Evolutionary conservation across 2,888 invertebrate genomes (phyloP).

Genomic region (Galerucella pusilla): DNA sequence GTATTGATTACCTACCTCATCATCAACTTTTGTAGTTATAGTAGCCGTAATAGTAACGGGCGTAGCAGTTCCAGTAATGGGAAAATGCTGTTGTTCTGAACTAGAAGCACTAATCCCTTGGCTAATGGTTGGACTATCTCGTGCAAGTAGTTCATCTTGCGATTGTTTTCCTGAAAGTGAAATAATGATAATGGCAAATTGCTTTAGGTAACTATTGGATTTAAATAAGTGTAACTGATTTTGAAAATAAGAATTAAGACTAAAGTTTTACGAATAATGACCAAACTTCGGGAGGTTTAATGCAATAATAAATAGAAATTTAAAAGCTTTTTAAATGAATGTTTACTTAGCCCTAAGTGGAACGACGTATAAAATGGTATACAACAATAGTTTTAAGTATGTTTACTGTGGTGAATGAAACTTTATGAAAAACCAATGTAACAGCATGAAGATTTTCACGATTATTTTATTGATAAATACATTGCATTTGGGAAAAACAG

Average conservation of each 20-base stretch:
- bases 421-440: too few species aligned
- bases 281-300: not conserved
- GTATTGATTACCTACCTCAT: slow-evolving; percentile 67
- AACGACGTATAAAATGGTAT: too few species aligned
- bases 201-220: not conserved
- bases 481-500: too few species aligned
- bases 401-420: too few species aligned
- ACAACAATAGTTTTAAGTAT: too few species aligned
- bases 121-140: slow-evolving; percentile 73
- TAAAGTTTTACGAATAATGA: not conserved
- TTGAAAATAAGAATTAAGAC: not conserved
- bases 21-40: slow-evolving; percentile 66
- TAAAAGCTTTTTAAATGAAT: not conserved
- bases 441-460: too few species aligned
- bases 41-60: slow-evolving; percentile 65
- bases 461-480: too few species aligned
- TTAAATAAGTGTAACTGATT: not conserved
- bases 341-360: not conserved
- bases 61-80: slow-evolving; percentile 59
- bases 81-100: slow-evolving; percentile 61
- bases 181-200: not conserved
- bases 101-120: slow-evolving; percentile 64
- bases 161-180: slow-evolving; percentile 53
- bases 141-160: slow-evolving; percentile 61
- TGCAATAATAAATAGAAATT: not conserved